A percentile compares a stretch with the other conserved stretches of the same genome.
These are phyloP conservation scores for Napeogenes sylphis DNA, from an alignment of 2,888 invertebrate genomes.

Conservation along the genomic window DNA sequence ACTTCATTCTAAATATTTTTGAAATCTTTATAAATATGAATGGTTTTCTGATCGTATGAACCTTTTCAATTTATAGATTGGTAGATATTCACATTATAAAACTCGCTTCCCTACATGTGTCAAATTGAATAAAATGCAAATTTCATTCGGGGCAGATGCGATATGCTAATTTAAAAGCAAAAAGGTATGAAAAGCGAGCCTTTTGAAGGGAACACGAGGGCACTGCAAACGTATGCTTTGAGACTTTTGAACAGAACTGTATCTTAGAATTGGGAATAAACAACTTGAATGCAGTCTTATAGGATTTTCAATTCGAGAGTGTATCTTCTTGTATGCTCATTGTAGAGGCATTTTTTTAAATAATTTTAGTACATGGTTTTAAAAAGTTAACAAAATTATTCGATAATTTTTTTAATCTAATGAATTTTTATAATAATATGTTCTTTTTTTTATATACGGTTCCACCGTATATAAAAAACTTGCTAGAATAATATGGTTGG, in stretches of 20 bases:
- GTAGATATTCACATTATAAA: neutral
- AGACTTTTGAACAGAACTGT: slow-evolving; percentile 6
- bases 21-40: neutral
- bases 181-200: slow-evolving; percentile 39
- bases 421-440: no score
- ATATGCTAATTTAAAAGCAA: slow-evolving; percentile 38
- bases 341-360: no score
- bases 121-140: slow-evolving; percentile 33
- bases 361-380: no score
- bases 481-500: neutral
- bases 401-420: no score
- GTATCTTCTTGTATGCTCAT: neutral
- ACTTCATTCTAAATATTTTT: no score
- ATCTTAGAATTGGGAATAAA: slow-evolving; percentile 4
- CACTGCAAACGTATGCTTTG: slow-evolving; percentile 7
- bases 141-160: slow-evolving; percentile 34
- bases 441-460: no score
- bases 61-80: neutral
- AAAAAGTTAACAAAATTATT: no score
- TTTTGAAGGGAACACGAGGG: slow-evolving; percentile 28
- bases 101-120: neutral
- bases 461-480: no score
- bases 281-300: slow-evolving; percentile 1
- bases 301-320: neutral
- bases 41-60: neutral